Evolutionary conservation across 1,140 invertebrate species (phyloP).

Genomic region (Ruditapes philippinarum): DNA sequence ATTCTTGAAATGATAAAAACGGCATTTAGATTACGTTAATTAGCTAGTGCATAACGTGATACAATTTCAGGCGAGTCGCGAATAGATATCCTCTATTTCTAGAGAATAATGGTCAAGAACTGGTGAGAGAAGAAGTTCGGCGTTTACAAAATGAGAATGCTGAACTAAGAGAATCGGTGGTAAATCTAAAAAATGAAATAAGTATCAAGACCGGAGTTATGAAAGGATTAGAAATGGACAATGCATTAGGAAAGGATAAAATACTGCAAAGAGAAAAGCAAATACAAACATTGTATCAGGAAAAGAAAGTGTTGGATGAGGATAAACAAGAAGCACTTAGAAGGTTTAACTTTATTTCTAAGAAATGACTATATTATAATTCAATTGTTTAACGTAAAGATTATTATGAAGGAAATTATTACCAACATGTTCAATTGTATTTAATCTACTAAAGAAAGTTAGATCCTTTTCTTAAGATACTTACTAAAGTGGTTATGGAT

Average conservation of each 20-base stretch:
- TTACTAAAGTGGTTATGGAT: too few species aligned
- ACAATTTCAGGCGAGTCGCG: neutral
- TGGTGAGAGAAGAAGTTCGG: neutral
- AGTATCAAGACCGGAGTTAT: neutral
- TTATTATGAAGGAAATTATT: too few species aligned
- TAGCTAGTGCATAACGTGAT: too few species aligned
- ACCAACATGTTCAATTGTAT: too few species aligned
- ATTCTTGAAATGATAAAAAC: too few species aligned
- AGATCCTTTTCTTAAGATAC: too few species aligned
- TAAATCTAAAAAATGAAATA: neutral
- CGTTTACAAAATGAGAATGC: neutral
- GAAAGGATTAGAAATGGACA: neutral
- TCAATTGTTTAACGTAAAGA: too few species aligned
- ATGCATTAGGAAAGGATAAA: too few species aligned
- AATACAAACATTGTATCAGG: neutral
- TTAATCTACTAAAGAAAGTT: too few species aligned
- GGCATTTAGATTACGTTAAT: too few species aligned
- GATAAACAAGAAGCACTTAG: neutral
- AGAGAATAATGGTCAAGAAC: neutral
- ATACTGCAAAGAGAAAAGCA: neutral
- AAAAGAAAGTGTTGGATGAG: neutral
- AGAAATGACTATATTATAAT: too few species aligned
- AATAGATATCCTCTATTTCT: neutral
- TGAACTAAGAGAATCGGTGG: neutral
- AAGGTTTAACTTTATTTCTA: neutral